Base-by-base conservation (phyloP, 2,888 invertebrate genomes). In the Nysson spinosus region DNA sequence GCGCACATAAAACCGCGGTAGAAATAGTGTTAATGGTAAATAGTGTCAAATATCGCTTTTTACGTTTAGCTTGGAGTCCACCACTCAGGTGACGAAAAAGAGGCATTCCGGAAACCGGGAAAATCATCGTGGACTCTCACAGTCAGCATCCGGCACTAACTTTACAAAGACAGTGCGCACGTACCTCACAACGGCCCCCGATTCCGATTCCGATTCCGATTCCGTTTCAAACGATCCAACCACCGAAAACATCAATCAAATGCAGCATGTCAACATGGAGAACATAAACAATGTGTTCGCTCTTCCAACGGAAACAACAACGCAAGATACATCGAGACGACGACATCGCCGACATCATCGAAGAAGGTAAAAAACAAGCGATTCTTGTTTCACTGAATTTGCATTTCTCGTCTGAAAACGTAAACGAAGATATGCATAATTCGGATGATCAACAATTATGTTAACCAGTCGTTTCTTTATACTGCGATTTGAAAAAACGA, bases 271-370 rank as follows among this genome's bases (percentile, higher is more conserved):
- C 32, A 54, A 54, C 46, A 32, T n/a, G 47, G 60, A 40, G 14
- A 49, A 40, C n/a, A 11, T 51, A 11, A 58, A 67, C 19, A 55
- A 70, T 20, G 49, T 16, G 35, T 69, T 65, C 42, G 54, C 61
- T 12, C n/a, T 54, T 19, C 50, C 49, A 32, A 39, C 63, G 34
- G 65, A 68, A 49, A 64, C 26, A 37, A 64, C 28, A 37, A 68
- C 57, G 28, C 66, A 60, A 28, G 55, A 66, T 50, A 32, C 37
- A 46, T 73, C 60, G 60, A 79, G 71, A 47, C 71, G 63, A 49
- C 79, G 84, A 24, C 81, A 72, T 51, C 79, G 84, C 32, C 80
- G 84, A 35, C 84, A 85, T 65, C 83, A 82, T 69, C 80, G 83
- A n/a, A 70, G 51, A 66, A 73, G 73, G 75, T 75, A 75, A n/a